Conservation (phyloP, 2,113 vertebrate genomes). For the Ictidomys tridecemlineatus region DNA sequence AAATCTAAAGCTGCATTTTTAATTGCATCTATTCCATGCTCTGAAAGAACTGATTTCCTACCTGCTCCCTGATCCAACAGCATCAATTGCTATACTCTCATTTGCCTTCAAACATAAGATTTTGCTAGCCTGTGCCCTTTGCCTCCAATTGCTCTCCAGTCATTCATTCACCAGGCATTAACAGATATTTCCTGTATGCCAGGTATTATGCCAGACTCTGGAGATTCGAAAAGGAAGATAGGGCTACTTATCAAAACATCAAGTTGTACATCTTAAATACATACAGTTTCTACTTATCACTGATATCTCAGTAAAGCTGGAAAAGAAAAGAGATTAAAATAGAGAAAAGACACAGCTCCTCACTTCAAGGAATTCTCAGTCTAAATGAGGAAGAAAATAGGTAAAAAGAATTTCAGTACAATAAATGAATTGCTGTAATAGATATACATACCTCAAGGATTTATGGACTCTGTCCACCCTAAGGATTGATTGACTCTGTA, state of each 20-base stretch:
- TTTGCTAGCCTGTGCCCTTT: slow-evolving; percentile 48
- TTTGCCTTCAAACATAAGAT: slow-evolving; percentile 46
- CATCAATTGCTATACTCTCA: neutral
- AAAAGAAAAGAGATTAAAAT: neutral
- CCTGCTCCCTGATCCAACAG: neutral
- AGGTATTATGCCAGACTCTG: slow-evolving; percentile 15
- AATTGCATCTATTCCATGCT: neutral
- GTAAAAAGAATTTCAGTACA: slow-evolving; percentile 25
- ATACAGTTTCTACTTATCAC: neutral
- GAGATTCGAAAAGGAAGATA: slow-evolving; percentile 50
- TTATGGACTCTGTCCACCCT: neutral
- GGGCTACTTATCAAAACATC: slow-evolving; percentile 31
- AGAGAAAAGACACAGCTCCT: neutral
- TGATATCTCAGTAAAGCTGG: neutral
- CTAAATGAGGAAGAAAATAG: slow-evolving; percentile 18
- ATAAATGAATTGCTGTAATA: slow-evolving; percentile 15
- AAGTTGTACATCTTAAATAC: neutral
- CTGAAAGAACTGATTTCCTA: slow-evolving; percentile 27
- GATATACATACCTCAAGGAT: neutral
- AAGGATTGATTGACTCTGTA: no score
- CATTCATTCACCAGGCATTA: neutral
- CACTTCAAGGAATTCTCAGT: slow-evolving; percentile 46
- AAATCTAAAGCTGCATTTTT: slow-evolving; percentile 18
- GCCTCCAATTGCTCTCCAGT: neutral
- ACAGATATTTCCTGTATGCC: neutral